Evolutionary conservation across 2,113 vertebrate species (phyloP).

Genomic region (Pseudolaguvia tuberculata): DNA sequence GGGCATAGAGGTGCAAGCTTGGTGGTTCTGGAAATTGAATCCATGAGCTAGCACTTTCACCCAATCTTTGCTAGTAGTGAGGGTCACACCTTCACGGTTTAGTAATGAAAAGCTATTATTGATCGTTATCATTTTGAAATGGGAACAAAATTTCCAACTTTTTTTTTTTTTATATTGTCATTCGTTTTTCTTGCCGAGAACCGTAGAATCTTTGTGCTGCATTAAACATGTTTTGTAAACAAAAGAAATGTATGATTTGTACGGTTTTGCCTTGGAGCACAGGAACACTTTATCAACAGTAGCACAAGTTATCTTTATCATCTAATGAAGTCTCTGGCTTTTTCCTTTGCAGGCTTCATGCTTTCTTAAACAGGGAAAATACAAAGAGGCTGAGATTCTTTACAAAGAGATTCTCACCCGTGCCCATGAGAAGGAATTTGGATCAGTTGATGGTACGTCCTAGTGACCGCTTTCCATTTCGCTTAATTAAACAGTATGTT

Average conservation of each 20-base stretch:
- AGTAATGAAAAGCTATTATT: background rate
- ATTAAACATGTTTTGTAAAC: background rate
- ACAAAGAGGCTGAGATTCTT: conserved; percentile 89
- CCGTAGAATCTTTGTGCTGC: background rate
- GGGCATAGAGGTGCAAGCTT: no score
- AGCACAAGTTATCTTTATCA: background rate
- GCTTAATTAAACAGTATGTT: background rate
- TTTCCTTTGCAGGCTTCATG: conserved; percentile 82
- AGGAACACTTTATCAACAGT: background rate
- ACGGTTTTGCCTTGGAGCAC: background rate
- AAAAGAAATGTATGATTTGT: no score
- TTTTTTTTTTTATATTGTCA: background rate
- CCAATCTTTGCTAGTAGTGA: background rate
- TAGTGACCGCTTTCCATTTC: background rate
- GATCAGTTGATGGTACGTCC: conserved; percentile 90
- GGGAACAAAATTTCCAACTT: background rate
- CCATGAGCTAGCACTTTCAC: no score
- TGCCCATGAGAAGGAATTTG: conserved; percentile 96
- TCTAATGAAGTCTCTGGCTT: conserved; percentile 13
- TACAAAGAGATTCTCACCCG: conserved; percentile 98
- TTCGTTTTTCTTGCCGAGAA: background rate
- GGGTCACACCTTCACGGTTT: background rate
- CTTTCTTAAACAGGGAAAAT: conserved; percentile 96
- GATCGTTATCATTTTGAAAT: background rate
- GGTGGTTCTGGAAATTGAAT: no score